A percentile compares a stretch with the other conserved stretches of the same genome.
Conservation (phyloP, 2,888 invertebrate species). For the Euspilapteryx auroguttella region DNA sequence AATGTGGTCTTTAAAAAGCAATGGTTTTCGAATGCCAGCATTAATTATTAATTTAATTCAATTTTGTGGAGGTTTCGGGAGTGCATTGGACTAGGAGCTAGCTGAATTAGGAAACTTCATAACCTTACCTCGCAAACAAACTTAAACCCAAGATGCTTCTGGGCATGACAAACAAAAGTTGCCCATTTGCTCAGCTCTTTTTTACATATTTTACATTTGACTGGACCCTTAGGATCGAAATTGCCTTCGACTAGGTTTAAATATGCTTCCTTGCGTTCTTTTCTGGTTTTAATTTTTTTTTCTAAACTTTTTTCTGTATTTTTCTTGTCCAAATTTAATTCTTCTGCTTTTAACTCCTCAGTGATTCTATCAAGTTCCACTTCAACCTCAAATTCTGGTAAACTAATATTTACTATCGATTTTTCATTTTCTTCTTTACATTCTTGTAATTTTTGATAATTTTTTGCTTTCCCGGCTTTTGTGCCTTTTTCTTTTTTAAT, state of each 20-base stretch:
- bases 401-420: no score
- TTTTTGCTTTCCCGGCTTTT: no score
- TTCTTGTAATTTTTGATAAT: no score
- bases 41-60: no score
- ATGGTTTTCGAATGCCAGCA: no score
- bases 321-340: background rate
- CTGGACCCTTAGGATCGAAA: constrained; percentile 11
- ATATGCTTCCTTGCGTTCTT: constrained; percentile 12
- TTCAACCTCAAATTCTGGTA: constrained; percentile 1
- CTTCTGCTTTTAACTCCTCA: background rate
- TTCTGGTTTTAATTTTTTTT: constrained; percentile 5
- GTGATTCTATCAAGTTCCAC: constrained; percentile 1
- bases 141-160: constrained; percentile 18
- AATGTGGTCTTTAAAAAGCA: no score
- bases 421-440: no score
- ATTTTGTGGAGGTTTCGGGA: no score
- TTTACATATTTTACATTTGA: constrained; percentile 16
- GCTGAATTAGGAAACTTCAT: no score
- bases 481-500: no score
- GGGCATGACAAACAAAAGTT: constrained; percentile 16
- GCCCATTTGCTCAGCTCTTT: constrained; percentile 15
- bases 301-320: no score
- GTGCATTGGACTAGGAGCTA: no score
- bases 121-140: constrained; percentile 16
- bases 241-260: constrained; percentile 14